These are phyloP conservation scores for Rhagonycha lutea DNA, from an alignment of 2,888 invertebrate genomes.

Conservation along the genomic window DNA sequence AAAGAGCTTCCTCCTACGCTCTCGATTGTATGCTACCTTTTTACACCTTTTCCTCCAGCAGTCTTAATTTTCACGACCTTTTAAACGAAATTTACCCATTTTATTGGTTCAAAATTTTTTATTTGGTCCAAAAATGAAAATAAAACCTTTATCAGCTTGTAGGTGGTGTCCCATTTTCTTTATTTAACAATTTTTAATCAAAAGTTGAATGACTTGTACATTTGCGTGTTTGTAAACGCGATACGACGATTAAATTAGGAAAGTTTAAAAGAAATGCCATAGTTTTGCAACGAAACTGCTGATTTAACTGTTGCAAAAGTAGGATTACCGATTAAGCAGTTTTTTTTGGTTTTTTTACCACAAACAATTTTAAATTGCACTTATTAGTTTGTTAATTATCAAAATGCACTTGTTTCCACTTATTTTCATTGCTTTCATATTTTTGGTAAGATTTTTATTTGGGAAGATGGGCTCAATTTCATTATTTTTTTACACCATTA, in stretches of 20 bases:
- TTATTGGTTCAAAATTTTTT: neutral
- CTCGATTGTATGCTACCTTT: neutral
- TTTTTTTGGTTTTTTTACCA: neutral
- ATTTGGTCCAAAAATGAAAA: neutral
- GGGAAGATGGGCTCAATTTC: neutral
- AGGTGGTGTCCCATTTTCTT: neutral
- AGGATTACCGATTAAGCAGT: neutral
- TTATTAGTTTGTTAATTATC: neutral
- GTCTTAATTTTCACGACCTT: neutral
- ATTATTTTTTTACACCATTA: neutral
- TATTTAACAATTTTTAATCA: neutral
- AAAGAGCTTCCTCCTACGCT: neutral
- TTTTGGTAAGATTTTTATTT: neutral
- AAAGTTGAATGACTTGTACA: neutral
- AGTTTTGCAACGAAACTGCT: neutral
- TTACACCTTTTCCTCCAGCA: neutral
- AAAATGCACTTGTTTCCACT: neutral
- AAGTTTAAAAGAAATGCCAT: neutral
- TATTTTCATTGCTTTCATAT: neutral
- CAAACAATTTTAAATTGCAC: neutral
- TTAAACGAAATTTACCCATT: neutral
- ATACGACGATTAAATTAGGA: neutral
- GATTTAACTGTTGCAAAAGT: neutral
- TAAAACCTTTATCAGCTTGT: neutral
- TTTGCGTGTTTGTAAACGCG: neutral